phyloP scores from a whole-genome alignment of 2,113 vertebrate genomes.

The Xiphophorus couchianus region DNA sequence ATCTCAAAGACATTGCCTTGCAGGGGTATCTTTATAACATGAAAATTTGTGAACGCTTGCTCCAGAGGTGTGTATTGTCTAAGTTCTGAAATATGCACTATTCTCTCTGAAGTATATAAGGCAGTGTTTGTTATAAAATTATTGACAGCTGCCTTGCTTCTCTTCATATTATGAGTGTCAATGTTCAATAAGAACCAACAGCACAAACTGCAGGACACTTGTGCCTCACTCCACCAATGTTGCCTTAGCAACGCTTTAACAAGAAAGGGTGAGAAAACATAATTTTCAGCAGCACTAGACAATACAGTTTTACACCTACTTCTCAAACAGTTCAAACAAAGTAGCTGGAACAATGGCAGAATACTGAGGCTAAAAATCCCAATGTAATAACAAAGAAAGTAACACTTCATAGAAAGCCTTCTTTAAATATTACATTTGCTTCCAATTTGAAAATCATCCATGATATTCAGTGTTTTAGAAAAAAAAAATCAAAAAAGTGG shows the following conservation, averaged over 20 bases:
- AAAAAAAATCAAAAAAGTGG: no score
- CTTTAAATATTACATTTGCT: background rate
- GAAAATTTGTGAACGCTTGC: no score
- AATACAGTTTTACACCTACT: constrained; percentile 2
- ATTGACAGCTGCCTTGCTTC: constrained; percentile 13
- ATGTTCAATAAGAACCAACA: constrained; percentile 2
- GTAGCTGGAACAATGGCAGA: background rate
- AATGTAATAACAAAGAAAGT: background rate
- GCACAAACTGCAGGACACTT: constrained; percentile 1
- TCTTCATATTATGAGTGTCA: constrained; percentile 4
- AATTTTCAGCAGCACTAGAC: constrained; percentile 6
- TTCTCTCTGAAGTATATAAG: background rate
- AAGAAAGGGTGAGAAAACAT: constrained; percentile 9
- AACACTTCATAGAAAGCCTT: background rate
- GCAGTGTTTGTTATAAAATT: constrained; percentile 17
- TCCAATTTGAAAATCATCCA: background rate
- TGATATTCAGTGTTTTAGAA: no score
- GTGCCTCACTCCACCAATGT: constrained; percentile 2
- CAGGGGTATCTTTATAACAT: background rate
- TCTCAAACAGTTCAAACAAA: constrained; percentile 5
- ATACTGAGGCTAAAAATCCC: background rate
- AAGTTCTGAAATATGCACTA: background rate
- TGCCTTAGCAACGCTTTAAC: constrained; percentile 13
- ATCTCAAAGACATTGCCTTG: no score
- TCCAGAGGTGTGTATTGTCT: background rate